phyloP scores from a whole-genome alignment of 2,888 invertebrate genomes.

The Anaspis maculata region DNA sequence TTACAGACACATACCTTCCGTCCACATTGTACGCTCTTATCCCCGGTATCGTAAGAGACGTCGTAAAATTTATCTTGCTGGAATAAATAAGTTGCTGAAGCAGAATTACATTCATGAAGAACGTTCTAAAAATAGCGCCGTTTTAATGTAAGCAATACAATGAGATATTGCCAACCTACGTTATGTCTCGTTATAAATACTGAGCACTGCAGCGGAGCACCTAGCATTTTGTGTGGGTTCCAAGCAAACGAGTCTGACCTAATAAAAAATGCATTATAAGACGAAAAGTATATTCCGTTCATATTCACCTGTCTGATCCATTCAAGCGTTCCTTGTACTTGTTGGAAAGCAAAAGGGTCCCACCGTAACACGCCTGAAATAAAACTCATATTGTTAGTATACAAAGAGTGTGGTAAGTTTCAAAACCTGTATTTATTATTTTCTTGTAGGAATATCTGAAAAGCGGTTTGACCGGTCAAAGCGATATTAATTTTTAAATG shows the following conservation, averaged over 20 bases:
- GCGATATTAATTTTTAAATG: too few relatives aligned
- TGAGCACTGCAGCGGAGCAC: constrained; percentile 72
- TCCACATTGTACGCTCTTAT: constrained; percentile 88
- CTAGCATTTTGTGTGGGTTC: constrained; percentile 83
- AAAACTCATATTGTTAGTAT: constrained; percentile 5
- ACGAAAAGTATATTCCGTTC: too few relatives aligned
- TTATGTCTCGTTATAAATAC: constrained; percentile 55
- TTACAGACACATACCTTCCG: constrained; percentile 71
- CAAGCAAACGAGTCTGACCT: constrained; percentile 72
- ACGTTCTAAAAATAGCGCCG: constrained; percentile 38
- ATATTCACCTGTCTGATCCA: constrained; percentile 13
- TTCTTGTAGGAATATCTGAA: too few relatives aligned
- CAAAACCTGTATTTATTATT: too few relatives aligned
- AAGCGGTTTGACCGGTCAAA: too few relatives aligned
- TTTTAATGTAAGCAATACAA: constrained; percentile 11
- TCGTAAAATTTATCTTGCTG: constrained; percentile 82
- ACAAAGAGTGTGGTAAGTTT: too few relatives aligned
- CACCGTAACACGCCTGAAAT: constrained; percentile 18
- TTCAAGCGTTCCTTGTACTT: constrained; percentile 11
- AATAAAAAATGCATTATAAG: too few relatives aligned
- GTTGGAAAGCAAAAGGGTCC: constrained; percentile 16
- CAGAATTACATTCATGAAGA: constrained; percentile 60
- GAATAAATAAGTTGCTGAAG: constrained; percentile 68
- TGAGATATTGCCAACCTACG: constrained; percentile 24
- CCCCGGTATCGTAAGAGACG: constrained; percentile 69